Conservation (phyloP, 1,140 invertebrate genomes). For the Subanguina moxae region DNA sequence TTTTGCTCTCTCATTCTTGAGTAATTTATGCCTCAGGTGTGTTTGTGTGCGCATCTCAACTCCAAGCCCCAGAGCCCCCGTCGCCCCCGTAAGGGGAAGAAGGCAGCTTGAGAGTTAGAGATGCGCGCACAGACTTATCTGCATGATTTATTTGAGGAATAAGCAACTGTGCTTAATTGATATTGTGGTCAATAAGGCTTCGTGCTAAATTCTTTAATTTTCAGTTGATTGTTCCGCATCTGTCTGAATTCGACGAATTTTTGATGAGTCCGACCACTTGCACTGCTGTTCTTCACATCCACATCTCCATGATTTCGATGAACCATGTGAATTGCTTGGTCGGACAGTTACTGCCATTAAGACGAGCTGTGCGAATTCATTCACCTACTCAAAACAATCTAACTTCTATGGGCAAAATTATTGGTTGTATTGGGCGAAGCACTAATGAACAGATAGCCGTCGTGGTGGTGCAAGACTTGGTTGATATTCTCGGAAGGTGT, state of each 20-base stretch:
- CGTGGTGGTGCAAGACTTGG: conserved; percentile 40
- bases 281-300: conserved; percentile 70
- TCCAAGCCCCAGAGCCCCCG: too few relatives aligned
- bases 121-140: too few relatives aligned
- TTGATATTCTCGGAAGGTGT: conserved; percentile 21
- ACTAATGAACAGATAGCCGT: conserved; percentile 34
- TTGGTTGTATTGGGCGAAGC: conserved; percentile 33
- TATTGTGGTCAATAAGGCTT: too few relatives aligned
- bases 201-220: conserved; percentile 29
- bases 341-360: conserved; percentile 17
- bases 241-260: conserved; percentile 74
- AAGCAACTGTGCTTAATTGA: too few relatives aligned
- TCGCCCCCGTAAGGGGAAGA: too few relatives aligned
- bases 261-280: conserved; percentile 65
- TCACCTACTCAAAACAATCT: conserved; percentile 38
- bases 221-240: conserved; percentile 71
- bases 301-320: conserved; percentile 70
- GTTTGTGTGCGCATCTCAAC: too few relatives aligned
- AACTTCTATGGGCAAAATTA: conserved; percentile 37
- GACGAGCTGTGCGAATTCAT: conserved; percentile 11
- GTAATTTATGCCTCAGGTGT: too few relatives aligned
- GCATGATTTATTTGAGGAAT: too few relatives aligned
- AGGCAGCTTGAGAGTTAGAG: too few relatives aligned
- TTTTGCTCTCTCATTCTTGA: too few relatives aligned
- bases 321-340: conserved; percentile 2